Evolutionary conservation across 2,797 vertebrate species (phyloP), one percentile per base, ranked within the genome.

Genomic region (Fundulus diaphanus): DNA sequence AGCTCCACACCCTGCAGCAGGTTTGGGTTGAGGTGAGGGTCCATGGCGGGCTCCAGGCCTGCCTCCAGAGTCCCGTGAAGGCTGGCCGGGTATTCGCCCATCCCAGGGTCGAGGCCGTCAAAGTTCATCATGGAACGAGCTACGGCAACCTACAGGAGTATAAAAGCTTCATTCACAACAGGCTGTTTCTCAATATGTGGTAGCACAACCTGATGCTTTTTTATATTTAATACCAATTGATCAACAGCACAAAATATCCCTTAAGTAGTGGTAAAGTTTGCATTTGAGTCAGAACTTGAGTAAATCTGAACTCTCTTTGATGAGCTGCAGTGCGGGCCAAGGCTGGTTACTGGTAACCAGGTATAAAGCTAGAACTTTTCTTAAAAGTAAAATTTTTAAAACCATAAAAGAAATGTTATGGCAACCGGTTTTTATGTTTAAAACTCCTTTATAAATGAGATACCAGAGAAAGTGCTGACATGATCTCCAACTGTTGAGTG

Each of bases 1-100:
- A 99, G 91, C 84, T 99, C 97, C 90, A 99, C 97, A 51, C 96
- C 96, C 90, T 96, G 97, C 71, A 99, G 92, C 37, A 99, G 76
- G 72, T 35, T 94, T 37, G 97, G 94, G 86, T 96, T 96, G 9
- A 99, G 95, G 37, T 97, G 96, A 0, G 96, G 94, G 85, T 98
- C 97, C 94, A 98, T 88, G 1, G 96, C 91, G 0, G 97, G 93
- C 85, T 99, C 97, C 78, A 99, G 90, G 2, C 96, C 91, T 0
- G 96, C 86, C 27, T 96, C 95, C 73, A 96, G 77, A 2, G 88
- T 85, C 48, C 94, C 92, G 24, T 96, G 96, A 46, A 96, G 92
- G 68, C 90, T 82, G 16, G 94, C 48, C 0, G 96, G 81, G 79
- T 97, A 99, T 1, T 99, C 98, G 0, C 96, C 96, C 85, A 99